Evolutionary conservation across 2,888 invertebrate genomes (phyloP), one percentile per base, ranked within the genome.

Genomic region (Agrilus mali): DNA sequence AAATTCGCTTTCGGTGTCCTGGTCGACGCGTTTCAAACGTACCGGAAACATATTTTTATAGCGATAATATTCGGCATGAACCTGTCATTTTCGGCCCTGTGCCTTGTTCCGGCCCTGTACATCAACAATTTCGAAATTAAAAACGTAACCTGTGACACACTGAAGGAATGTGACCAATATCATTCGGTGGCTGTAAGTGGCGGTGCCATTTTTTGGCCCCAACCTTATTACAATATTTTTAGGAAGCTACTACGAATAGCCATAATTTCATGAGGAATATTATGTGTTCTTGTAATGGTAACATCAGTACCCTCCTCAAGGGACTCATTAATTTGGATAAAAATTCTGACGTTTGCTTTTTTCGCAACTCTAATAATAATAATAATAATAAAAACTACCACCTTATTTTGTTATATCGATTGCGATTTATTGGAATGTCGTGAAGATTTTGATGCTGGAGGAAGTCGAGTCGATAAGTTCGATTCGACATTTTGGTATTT

Each of bases 1-100:
- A 88, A 88, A 62, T 86, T 87, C 0, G 54, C 74, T 2, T 81
- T 86, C 56, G 88, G 87, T 3, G 78, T 82, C 47, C 55, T 86
- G 1, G 81, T 82, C 0, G 88, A 88, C 58, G 78, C 77, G 50
- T 86, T 82, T 67, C 71, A 77, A 70, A 61, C 66, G 5, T 72
- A 72, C 55, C 74, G 87, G 49, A 86, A 86, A 61, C 56, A 74
- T 0, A 79, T 87, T 41, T 87, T 87, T 57, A 73, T 86, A 61
- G 52, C 70, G 0, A 64, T 87, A 0, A 76, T 87, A 38, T 50
- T 71, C 1, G 50, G 71, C 1, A 85, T 84, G 73, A 77, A 80
- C 1, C 56, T 77, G 1, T 78, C 80, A 1, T 87, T 76, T 57
- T 74, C 78, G n/a, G 67, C 77, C 14, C 74, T 87, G 47, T 79